Evolutionary conservation across 2,113 vertebrate species (phyloP).

Genomic region (Trichechus manatus): DNA sequence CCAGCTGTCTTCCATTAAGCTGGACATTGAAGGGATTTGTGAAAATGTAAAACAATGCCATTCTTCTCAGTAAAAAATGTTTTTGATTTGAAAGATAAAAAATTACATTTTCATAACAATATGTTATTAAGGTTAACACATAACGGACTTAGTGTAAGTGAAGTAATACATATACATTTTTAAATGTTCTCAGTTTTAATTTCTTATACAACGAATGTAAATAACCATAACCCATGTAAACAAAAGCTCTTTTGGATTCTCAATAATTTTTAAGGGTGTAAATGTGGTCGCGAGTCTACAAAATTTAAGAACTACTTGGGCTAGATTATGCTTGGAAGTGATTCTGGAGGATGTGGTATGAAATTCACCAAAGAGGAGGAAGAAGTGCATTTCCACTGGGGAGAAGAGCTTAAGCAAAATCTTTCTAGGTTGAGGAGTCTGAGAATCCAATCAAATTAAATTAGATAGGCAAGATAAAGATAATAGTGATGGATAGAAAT

Average conservation of each 20-base stretch:
- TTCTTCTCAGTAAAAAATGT: constrained; percentile 50
- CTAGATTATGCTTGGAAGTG: not conserved
- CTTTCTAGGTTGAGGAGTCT: not conserved
- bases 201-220: not conserved
- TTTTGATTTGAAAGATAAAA: constrained; percentile 26
- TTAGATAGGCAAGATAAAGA: not conserved
- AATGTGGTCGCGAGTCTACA: not conserved
- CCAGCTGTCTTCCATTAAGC: constrained; percentile 52
- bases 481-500: not conserved
- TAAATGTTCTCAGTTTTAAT: not conserved
- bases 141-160: constrained; percentile 15
- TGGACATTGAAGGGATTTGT: constrained; percentile 41
- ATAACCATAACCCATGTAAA: not conserved
- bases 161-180: not conserved
- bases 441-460: not conserved
- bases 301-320: not conserved
- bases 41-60: constrained; percentile 48
- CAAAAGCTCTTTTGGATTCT: not conserved
- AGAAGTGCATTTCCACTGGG: not conserved
- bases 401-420: not conserved
- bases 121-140: not conserved
- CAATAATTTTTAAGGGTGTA: not conserved
- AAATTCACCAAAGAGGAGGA: not conserved
- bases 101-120: not conserved
- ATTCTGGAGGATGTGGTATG: not conserved